These are phyloP conservation scores for Delphinus delphis DNA, from an alignment of 2,113 vertebrate species.

Conservation along the genomic window DNA sequence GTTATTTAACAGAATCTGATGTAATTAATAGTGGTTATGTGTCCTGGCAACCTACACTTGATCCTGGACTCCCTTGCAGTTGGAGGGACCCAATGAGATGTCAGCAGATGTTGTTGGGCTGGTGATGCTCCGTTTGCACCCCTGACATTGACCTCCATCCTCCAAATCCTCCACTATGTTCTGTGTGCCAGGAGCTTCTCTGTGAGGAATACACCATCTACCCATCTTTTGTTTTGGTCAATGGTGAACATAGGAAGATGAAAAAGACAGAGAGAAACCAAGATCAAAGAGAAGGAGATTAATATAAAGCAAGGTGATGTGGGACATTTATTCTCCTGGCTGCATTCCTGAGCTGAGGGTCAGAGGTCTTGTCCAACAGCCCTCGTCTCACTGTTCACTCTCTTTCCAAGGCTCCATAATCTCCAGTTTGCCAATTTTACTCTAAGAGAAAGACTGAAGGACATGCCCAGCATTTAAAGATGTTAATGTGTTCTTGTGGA, in stretches of 20 bases:
- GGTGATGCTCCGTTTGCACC: too few relatives aligned
- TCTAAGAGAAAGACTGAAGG: background rate
- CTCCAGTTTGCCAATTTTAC: background rate
- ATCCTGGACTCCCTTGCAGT: background rate
- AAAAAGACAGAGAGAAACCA: background rate
- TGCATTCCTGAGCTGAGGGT: too few relatives aligned
- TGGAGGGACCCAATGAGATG: rapidly evolving
- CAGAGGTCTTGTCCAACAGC: background rate
- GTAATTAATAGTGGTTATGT: background rate
- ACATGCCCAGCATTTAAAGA: background rate
- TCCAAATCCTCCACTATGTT: background rate
- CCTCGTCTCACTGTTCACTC: background rate
- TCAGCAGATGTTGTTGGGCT: rapidly evolving
- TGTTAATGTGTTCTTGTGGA: background rate
- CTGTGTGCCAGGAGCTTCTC: background rate
- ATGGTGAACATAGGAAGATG: background rate
- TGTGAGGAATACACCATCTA: rapidly evolving
- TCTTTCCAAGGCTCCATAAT: too few relatives aligned
- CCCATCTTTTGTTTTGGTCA: background rate
- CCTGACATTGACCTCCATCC: rapidly evolving
- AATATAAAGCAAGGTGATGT: background rate
- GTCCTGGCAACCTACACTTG: background rate
- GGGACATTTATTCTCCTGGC: too few relatives aligned
- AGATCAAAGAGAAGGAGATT: background rate
- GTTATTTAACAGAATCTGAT: background rate